Evolutionary conservation across 2,113 vertebrate genomes (phyloP).

Genomic region (Platycercus adscitus): DNA sequence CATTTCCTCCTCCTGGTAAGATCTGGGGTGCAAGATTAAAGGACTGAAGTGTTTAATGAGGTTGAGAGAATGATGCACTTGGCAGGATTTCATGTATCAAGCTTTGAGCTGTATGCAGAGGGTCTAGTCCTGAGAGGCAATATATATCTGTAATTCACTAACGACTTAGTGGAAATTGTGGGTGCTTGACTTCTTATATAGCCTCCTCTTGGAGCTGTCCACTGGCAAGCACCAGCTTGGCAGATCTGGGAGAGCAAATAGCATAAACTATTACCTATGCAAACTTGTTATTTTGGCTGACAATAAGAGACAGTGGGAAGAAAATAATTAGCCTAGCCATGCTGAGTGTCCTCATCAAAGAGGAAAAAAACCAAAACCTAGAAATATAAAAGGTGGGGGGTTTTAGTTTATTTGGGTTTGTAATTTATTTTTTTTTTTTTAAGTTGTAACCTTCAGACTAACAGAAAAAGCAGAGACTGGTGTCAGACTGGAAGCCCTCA

Average conservation of each 20-base stretch:
- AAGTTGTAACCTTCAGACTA: not conserved
- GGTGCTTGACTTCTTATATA: not conserved
- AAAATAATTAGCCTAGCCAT: slow-evolving; percentile 55
- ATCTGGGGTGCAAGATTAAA: not conserved
- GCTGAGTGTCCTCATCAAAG: slow-evolving; percentile 32
- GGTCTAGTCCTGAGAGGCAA: not conserved
- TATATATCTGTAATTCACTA: not conserved
- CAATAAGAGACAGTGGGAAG: slow-evolving; percentile 15
- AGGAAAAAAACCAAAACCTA: not conserved
- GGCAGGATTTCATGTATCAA: not conserved
- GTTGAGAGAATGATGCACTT: not conserved
- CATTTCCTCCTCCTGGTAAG: not conserved
- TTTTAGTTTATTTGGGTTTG: not conserved
- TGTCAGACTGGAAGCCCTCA: not conserved
- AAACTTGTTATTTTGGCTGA: slow-evolving; percentile 39
- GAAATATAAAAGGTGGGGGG: not conserved
- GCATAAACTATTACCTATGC: not conserved
- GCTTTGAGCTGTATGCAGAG: not conserved
- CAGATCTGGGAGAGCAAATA: not conserved
- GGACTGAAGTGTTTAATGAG: not conserved
- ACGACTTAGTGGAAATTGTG: not conserved
- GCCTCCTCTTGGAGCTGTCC: not conserved
- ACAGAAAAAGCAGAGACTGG: not conserved
- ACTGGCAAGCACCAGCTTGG: not conserved
- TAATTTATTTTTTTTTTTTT: not conserved